Evolutionary conservation across 2,113 vertebrate species (phyloP).

Genomic region (Chunga burmeisteri): DNA sequence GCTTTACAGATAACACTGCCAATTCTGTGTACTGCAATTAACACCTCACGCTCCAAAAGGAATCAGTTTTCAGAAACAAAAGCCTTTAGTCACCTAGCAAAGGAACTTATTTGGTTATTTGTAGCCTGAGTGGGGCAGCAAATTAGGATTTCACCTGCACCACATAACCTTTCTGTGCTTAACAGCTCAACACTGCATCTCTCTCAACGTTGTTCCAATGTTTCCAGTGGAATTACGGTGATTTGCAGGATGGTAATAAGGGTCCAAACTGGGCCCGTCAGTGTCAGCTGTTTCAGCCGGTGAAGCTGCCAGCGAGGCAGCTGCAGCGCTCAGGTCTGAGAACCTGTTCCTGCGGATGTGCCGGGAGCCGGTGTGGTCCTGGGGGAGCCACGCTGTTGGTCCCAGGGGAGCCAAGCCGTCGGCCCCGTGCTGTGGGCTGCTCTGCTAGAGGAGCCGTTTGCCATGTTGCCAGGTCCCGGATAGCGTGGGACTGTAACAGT

Average conservation of each 20-base stretch:
- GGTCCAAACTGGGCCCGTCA: not conserved
- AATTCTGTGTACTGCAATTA: not conserved
- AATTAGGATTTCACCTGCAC: not conserved
- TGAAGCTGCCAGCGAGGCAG: not conserved
- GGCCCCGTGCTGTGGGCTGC: fast-evolving
- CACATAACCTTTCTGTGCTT: not conserved
- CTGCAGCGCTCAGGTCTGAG: not conserved
- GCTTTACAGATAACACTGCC: not conserved
- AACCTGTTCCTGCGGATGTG: not conserved
- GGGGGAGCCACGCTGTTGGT: fast-evolving
- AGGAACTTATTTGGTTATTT: not conserved
- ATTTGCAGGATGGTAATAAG: not conserved
- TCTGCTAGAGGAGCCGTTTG: not conserved
- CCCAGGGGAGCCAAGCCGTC: not conserved
- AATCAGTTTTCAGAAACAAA: not conserved
- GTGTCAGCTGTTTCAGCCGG: fast-evolving
- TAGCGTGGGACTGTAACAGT: not conserved
- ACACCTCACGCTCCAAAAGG: not conserved
- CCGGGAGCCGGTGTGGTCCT: not conserved
- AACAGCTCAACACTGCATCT: not conserved
- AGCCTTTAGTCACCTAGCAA: not conserved
- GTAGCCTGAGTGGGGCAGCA: not conserved
- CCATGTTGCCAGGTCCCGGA: not conserved
- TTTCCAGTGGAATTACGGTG: not conserved
- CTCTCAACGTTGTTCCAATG: fast-evolving